Base-by-base conservation (phyloP, 2,797 vertebrate species). In the Peromyscus attwateri region DNA sequence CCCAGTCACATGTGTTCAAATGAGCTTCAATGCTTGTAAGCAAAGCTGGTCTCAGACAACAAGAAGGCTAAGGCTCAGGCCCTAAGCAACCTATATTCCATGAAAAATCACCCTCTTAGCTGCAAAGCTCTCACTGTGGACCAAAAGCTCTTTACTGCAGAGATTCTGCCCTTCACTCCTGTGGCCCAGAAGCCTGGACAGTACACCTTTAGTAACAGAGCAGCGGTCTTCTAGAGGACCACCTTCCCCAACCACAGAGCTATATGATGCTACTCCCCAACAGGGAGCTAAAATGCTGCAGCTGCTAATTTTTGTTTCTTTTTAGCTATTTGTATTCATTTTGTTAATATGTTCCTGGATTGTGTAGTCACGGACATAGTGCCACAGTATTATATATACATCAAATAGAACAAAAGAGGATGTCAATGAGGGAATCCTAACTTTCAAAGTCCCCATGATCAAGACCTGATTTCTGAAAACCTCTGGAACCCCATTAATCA, bases 1-100 rank as follows among this genome's bases (percentile, higher is more conserved):
- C 98, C 98, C 98, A 98, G 98, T 98, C 98, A 98, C 98, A 98
- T 98, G 97, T 97, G 97, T 98, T 98, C 98, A 98, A 97, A 98
- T 98, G 98, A 98, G 98, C 98, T 98, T 98, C 95, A 95, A 97
- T 98, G 98, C 96, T 98, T 98, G 98, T 96, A 98, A 97, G 98
- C 98, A 98, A 98, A 98, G 98, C 97, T 97, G 97, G 93, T 96
- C 85, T 97, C 96, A 96, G 95, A 97, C 64, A 97, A 87, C 94
- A 96, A 97, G 77, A 95, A 96, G 95, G 89, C 95, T 97, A 97
- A 92, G 83, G 94, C 79, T 83, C 49, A 91, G 96, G 64, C 55
- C 94, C 95, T 96, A 84, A 79, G 79, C 82, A 96, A 96, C 68
- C 71, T 82, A 37, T 89, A 97, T 70, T 62, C 81, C 97, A 87